Evolutionary conservation across 2,113 vertebrate species (phyloP).

Genomic region (Scatophagus argus): DNA sequence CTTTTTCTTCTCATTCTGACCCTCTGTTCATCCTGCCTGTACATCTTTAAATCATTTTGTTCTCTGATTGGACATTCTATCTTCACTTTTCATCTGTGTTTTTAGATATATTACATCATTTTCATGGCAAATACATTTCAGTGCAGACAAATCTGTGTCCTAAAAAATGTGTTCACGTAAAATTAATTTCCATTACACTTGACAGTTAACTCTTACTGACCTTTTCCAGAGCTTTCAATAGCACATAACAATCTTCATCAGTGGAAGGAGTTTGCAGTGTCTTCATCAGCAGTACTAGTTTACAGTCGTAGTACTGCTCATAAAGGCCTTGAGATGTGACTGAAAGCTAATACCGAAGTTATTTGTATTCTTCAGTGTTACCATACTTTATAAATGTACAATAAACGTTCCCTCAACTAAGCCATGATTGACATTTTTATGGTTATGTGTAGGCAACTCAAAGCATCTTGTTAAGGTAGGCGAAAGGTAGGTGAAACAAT

Average conservation of each 20-base stretch:
- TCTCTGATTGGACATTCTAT: neutral
- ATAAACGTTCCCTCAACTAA: neutral
- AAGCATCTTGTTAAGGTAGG: no score
- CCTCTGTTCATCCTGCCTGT: neutral
- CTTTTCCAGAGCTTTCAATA: neutral
- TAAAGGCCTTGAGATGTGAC: no score
- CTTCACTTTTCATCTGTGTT: neutral
- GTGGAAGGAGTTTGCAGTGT: neutral
- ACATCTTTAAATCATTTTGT: constrained; percentile 7
- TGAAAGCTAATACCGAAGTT: no score
- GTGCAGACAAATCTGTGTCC: neutral
- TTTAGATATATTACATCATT: no score
- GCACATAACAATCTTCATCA: neutral
- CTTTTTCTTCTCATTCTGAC: constrained; percentile 3
- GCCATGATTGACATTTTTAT: neutral
- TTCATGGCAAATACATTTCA: neutral
- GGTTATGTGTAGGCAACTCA: neutral
- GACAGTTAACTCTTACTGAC: neutral
- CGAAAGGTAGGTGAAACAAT: no score
- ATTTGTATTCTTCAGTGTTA: no score
- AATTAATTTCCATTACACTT: neutral
- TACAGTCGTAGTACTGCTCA: no score
- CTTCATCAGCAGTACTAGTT: no score
- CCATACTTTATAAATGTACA: no score
- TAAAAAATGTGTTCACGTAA: neutral